Evolutionary conservation across 1,140 invertebrate species (phyloP).

Genomic region (Nilaparvata lugens): DNA sequence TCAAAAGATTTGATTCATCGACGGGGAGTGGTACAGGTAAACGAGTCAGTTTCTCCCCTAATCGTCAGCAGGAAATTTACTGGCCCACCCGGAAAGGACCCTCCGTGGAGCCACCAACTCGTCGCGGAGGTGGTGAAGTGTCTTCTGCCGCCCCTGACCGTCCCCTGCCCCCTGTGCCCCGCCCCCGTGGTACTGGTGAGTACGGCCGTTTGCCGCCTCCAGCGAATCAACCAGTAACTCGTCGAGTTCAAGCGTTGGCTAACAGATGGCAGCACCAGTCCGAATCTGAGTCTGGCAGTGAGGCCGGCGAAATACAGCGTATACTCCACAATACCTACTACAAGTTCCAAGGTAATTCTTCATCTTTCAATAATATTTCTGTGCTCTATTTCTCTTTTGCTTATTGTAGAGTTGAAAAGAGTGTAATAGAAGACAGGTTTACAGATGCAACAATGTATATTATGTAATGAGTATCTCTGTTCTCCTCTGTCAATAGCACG

Average conservation of each 20-base stretch:
- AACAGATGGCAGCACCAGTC: conserved; percentile 21
- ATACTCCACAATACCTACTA: conserved; percentile 21
- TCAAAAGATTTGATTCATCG: background rate
- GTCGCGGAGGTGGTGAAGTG: background rate
- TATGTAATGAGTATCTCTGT: too few relatives aligned
- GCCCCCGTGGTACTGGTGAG: conserved; percentile 5
- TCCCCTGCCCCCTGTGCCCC: conserved; percentile 18
- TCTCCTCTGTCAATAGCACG: too few relatives aligned
- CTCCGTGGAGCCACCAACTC: conserved; percentile 21
- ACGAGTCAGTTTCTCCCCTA: conserved; percentile 15
- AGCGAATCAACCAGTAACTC: conserved; percentile 3
- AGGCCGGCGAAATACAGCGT: conserved; percentile 26
- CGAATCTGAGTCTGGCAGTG: conserved; percentile 27
- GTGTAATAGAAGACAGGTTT: too few relatives aligned
- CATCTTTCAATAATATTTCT: too few relatives aligned
- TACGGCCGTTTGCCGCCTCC: conserved; percentile 6
- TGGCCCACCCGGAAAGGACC: conserved; percentile 25
- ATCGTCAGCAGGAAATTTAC: conserved; percentile 14
- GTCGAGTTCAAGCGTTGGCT: conserved; percentile 12
- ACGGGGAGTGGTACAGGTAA: background rate
- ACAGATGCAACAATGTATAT: too few relatives aligned
- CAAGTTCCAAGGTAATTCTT: conserved; percentile 10
- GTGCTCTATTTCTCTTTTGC: too few relatives aligned
- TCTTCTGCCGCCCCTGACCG: conserved; percentile 5
- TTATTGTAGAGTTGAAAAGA: too few relatives aligned